phyloP scores from a whole-genome alignment of 2,797 vertebrate genomes.

The Acropternis orthonyx region DNA sequence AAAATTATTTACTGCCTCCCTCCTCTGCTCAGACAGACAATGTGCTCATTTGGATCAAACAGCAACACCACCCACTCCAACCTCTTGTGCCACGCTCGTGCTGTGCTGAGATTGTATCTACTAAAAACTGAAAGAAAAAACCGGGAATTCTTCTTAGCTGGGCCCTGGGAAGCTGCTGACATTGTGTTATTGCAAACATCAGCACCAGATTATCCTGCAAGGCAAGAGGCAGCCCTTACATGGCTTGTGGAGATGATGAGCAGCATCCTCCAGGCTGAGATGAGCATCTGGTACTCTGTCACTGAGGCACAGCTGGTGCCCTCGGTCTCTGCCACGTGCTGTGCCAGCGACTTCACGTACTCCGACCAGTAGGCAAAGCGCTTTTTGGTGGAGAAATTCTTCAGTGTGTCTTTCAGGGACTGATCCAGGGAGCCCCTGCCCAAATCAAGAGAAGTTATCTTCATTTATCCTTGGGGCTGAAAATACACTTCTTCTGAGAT shows the following conservation, averaged over 20 bases:
- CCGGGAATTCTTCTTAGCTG: neutral
- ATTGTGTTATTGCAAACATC: neutral
- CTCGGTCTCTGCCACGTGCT: slow-evolving; percentile 84
- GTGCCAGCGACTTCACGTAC: slow-evolving; percentile 88
- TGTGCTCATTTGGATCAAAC: neutral
- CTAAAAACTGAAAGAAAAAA: neutral
- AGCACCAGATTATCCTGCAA: neutral
- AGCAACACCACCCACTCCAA: neutral
- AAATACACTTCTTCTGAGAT: neutral
- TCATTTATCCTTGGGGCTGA: neutral
- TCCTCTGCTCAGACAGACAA: neutral
- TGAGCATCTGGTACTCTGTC: slow-evolving; percentile 89
- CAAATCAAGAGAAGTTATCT: slow-evolving; percentile 30
- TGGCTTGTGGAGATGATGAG: slow-evolving; percentile 91
- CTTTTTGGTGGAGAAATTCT: slow-evolving; percentile 87
- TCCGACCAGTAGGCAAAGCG: slow-evolving; percentile 96
- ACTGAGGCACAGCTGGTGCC: slow-evolving; percentile 82
- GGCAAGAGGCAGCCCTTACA: slow-evolving; percentile 66
- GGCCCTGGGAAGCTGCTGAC: neutral
- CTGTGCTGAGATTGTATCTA: neutral
- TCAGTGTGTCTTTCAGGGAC: slow-evolving; percentile 89
- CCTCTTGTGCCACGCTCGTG: rapidly evolving
- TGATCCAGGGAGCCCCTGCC: slow-evolving; percentile 91
- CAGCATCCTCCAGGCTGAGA: slow-evolving; percentile 94
- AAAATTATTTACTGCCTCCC: neutral